Percentiles rank a stretch among this genome's conserved stretches.
These are phyloP conservation scores for Coenonympha glycerion DNA, from an alignment of 2,888 invertebrate genomes.

Conservation along the genomic window DNA sequence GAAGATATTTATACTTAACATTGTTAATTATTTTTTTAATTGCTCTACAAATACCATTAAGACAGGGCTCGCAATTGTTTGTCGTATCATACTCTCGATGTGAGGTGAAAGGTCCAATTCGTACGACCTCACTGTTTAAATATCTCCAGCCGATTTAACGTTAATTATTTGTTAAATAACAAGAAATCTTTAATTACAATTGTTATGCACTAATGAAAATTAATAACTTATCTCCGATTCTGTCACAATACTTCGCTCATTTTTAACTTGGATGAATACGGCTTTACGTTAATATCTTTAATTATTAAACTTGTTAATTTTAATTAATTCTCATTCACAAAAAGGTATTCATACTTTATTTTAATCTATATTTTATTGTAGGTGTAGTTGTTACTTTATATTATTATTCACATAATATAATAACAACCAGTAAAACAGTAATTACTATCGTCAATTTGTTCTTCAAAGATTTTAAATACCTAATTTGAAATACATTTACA, in stretches of 20 bases:
- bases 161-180: slow-evolving; percentile 32
- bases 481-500: too few relatives aligned
- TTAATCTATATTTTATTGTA: too few relatives aligned
- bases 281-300: too few relatives aligned
- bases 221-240: slow-evolving; percentile 5
- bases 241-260: slow-evolving; percentile 7
- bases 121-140: slow-evolving; percentile 38
- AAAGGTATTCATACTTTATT: too few relatives aligned
- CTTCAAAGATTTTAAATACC: too few relatives aligned
- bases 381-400: too few relatives aligned
- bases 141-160: slow-evolving; percentile 22
- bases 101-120: slow-evolving; percentile 39
- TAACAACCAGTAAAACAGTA: too few relatives aligned
- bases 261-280: neutral
- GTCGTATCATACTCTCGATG: slow-evolving; percentile 24
- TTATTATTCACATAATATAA: too few relatives aligned
- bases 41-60: neutral
- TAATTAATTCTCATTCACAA: neutral
- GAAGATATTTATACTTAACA: neutral
- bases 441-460: too few relatives aligned
- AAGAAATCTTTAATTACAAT: slow-evolving; percentile 36
- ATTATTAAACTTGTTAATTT: neutral
- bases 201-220: slow-evolving; percentile 26
- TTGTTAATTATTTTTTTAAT: neutral
- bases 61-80: neutral